phyloP scores from a whole-genome alignment of 1,140 invertebrate genomes.

The Pseudobourletiella spinata region DNA sequence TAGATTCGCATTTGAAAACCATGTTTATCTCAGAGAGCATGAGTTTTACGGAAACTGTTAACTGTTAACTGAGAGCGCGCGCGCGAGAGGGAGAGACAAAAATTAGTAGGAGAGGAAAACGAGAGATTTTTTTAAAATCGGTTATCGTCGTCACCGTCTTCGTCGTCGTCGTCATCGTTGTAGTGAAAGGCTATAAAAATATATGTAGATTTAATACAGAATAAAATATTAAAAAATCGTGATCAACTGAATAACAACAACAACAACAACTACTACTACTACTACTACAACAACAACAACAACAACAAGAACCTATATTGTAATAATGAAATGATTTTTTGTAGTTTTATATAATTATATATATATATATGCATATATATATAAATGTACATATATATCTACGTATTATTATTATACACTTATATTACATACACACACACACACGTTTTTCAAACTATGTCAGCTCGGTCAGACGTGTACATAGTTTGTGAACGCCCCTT shows the following conservation, averaged over 20 bases:
- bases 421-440: too few relatives aligned
- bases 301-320: too few relatives aligned
- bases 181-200: background rate
- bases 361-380: too few relatives aligned
- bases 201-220: background rate
- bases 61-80: background rate
- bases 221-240: background rate
- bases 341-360: background rate
- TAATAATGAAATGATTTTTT: background rate
- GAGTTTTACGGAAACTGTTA: background rate
- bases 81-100: background rate
- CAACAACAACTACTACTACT: too few relatives aligned
- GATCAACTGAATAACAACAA: background rate
- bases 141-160: too few relatives aligned
- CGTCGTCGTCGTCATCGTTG: background rate
- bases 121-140: background rate
- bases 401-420: background rate
- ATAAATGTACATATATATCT: background rate
- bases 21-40: background rate
- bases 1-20: background rate
- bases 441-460: too few relatives aligned
- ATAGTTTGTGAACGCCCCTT: too few relatives aligned
- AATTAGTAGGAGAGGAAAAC: too few relatives aligned
- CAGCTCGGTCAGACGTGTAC: too few relatives aligned
- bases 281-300: too few relatives aligned